phyloP scores from a whole-genome alignment of 92 coral and sea anemone genomes.

The Metridium senile region DNA sequence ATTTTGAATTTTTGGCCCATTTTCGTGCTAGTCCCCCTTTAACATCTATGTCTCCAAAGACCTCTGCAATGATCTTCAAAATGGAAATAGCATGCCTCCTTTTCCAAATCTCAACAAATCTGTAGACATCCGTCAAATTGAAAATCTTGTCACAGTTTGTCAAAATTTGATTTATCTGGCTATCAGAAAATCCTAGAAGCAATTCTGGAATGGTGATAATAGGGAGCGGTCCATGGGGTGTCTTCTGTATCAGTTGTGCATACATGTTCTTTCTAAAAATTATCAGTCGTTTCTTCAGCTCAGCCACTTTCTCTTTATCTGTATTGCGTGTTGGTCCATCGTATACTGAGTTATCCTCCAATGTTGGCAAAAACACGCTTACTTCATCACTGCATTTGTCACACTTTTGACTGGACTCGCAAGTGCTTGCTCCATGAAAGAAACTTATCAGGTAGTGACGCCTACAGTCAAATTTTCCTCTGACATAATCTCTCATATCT shows the following conservation, averaged over 20 bases:
- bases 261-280: constrained; percentile 19
- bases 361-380: too few relatives aligned
- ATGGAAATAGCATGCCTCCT: constrained; percentile 36
- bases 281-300: constrained; percentile 19
- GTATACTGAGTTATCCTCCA: too few relatives aligned
- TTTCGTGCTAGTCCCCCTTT: too few relatives aligned
- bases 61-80: constrained; percentile 30
- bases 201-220: too few relatives aligned
- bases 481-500: constrained; percentile 45
- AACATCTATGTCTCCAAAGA: constrained; percentile 31
- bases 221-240: too few relatives aligned
- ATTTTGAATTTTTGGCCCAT: too few relatives aligned
- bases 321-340: constrained; percentile 22
- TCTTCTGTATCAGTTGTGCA: too few relatives aligned
- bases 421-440: constrained; percentile 22
- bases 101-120: constrained; percentile 52
- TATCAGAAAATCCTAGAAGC: too few relatives aligned
- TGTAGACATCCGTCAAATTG: constrained; percentile 35
- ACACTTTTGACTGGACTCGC: too few relatives aligned
- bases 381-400: constrained; percentile 5
- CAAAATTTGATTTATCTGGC: too few relatives aligned
- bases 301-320: neutral
- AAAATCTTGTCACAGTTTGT: constrained; percentile 32
- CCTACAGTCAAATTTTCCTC: constrained; percentile 32
- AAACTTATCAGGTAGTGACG: constrained; percentile 19